These are phyloP conservation scores for Zaprionus davidi DNA, from an alignment of 1,140 invertebrate species.

Conservation along the genomic window DNA sequence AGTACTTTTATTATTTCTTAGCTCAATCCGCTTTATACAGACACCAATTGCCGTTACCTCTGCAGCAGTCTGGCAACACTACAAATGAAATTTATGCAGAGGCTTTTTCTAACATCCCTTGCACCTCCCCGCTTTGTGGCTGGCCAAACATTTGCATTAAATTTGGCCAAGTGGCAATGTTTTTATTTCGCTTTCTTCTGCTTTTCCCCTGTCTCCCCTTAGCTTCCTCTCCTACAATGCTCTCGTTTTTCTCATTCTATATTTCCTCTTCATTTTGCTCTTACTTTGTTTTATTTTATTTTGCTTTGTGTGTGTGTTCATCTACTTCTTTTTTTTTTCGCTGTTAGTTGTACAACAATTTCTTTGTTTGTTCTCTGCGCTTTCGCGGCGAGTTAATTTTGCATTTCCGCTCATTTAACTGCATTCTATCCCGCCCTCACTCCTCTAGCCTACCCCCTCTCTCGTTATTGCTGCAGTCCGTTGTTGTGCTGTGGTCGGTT, in stretches of 20 bases:
- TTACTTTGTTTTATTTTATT: conserved; percentile 30
- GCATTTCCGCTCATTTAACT: conserved; percentile 81
- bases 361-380: conserved; percentile 73
- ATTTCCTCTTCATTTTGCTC: conserved; percentile 73
- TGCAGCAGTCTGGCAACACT: neutral
- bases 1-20: neutral
- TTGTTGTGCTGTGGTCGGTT: conserved; percentile 41
- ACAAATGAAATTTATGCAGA: conserved; percentile 26
- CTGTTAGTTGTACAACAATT: conserved; percentile 68
- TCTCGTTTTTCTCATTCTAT: conserved; percentile 51
- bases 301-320: neutral
- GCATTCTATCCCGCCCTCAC: conserved; percentile 47
- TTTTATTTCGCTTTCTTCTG: conserved; percentile 56
- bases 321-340: conserved; percentile 17
- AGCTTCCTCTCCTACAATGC: neutral
- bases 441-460: neutral
- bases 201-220: conserved; percentile 11
- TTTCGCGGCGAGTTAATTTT: conserved; percentile 81
- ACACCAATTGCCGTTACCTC: neutral
- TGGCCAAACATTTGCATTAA: conserved; percentile 75
- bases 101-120: conserved; percentile 26
- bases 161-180: conserved; percentile 77
- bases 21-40: neutral
- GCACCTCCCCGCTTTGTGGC: conserved; percentile 36
- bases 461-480: neutral